A percentile compares a stretch with the other conserved stretches of the same genome.
These are phyloP conservation scores for Euproctis similis DNA, from an alignment of 2,888 invertebrate genomes.

Conservation along the genomic window DNA sequence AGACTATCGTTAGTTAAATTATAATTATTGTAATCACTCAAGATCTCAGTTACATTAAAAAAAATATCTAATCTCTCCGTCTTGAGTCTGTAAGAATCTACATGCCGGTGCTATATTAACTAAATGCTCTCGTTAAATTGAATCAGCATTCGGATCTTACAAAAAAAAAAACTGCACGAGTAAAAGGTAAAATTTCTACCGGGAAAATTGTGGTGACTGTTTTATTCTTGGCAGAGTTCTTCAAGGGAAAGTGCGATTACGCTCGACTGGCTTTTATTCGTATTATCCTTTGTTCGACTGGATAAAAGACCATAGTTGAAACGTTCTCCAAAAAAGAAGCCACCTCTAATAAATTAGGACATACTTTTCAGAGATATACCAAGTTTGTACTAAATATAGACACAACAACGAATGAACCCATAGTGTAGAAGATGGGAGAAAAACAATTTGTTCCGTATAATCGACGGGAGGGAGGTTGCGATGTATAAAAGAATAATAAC, in stretches of 20 bases:
- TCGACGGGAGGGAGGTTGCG: constrained; percentile 22
- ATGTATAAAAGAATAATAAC: constrained; percentile 57
- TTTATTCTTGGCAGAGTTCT: constrained; percentile 52
- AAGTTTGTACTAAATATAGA: constrained; percentile 55
- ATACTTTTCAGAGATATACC: constrained; percentile 49
- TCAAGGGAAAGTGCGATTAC: constrained; percentile 52
- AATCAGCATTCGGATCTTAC: constrained; percentile 51
- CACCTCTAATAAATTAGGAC: constrained; percentile 61
- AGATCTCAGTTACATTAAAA: too few species aligned
- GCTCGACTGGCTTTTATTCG: constrained; percentile 62
- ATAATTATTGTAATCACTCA: too few species aligned
- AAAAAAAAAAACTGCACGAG: constrained; percentile 34
- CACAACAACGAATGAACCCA: constrained; percentile 42
- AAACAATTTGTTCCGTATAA: constrained; percentile 37
- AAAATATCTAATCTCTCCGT: constrained; percentile 24
- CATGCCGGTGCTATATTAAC: constrained; percentile 24
- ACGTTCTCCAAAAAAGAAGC: constrained; percentile 50
- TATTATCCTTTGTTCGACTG: constrained; percentile 64
- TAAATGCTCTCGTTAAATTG: constrained; percentile 55
- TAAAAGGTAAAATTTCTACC: constrained; percentile 51
- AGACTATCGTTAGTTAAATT: too few species aligned
- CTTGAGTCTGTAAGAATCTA: constrained; percentile 25
- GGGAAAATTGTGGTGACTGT: constrained; percentile 58
- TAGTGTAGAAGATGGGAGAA: constrained; percentile 32
- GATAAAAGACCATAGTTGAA: constrained; percentile 56